Percentiles rank a stretch among this genome's conserved stretches.
Evolutionary conservation across 2,113 vertebrate species (phyloP).

Genomic region (Lichenostomus cassidix): DNA sequence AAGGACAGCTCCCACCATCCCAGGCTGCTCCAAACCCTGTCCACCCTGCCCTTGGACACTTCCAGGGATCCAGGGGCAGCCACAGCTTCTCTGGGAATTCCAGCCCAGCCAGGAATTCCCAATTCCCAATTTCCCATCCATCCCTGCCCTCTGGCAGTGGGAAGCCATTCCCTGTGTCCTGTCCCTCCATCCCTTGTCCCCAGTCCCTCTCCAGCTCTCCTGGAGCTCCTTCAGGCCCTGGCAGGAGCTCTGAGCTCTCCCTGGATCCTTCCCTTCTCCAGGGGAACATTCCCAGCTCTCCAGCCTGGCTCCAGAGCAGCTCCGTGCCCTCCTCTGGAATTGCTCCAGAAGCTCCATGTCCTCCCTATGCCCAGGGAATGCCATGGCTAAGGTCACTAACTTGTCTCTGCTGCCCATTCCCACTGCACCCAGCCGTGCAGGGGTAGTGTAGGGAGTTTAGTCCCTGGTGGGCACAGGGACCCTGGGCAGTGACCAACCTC

Average conservation of each 20-base stretch:
- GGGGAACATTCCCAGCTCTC: neutral
- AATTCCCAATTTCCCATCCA: neutral
- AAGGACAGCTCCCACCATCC: neutral
- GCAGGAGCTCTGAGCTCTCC: neutral
- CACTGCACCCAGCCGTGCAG: rapidly evolving
- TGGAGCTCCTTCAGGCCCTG: neutral
- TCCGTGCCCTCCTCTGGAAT: rapidly evolving
- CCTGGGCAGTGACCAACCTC: neutral
- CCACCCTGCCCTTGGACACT: neutral
- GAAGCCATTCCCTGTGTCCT: neutral
- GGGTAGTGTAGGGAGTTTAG: neutral
- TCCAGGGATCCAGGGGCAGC: neutral
- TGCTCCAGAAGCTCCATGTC: rapidly evolving
- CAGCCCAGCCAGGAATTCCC: neutral
- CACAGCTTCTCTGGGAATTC: too few species aligned
- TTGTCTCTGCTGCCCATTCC: neutral
- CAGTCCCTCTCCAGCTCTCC: neutral
- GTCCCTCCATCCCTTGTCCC: neutral
- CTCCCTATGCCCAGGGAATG: neutral
- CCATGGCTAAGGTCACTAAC: rapidly evolving
- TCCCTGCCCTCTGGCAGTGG: neutral
- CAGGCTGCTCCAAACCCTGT: neutral
- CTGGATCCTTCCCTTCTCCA: neutral
- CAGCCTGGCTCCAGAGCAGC: neutral
- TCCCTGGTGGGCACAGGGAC: neutral